Evolutionary conservation across 2,888 invertebrate species (phyloP).

Genomic region (Troides oblongomaculatus): DNA sequence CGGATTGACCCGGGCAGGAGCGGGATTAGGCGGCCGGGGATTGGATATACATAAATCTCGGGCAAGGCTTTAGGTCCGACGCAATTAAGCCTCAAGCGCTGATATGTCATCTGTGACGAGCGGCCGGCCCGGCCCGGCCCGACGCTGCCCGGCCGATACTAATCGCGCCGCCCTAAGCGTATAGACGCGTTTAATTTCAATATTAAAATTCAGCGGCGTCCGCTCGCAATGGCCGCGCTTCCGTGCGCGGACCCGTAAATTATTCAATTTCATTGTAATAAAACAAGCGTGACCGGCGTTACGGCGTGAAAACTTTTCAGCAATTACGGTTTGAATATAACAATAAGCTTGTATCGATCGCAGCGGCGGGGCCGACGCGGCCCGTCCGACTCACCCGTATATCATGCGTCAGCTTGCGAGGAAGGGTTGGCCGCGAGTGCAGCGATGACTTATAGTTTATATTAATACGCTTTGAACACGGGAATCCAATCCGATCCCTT

Average conservation of each 20-base stretch:
- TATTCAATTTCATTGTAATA: conserved; percentile 80
- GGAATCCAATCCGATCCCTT: conserved; percentile 62
- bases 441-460: conserved; percentile 73
- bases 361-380: conserved; percentile 48
- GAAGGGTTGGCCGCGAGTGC: conserved; percentile 70
- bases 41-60: conserved; percentile 79
- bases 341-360: conserved; percentile 72
- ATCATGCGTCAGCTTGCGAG: conserved; percentile 74
- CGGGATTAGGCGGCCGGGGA: conserved; percentile 76
- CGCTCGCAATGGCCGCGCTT: conserved; percentile 65
- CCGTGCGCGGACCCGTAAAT: conserved; percentile 72
- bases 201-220: conserved; percentile 76
- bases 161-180: conserved; percentile 53
- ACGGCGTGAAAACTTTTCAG: conserved; percentile 79
- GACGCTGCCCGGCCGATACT: conserved; percentile 45
- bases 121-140: conserved; percentile 38
- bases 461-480: conserved; percentile 68
- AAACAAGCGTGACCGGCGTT: conserved; percentile 77
- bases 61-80: conserved; percentile 72
- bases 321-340: conserved; percentile 77
- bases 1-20: conserved; percentile 76
- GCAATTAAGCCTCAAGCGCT: conserved; percentile 73
- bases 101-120: conserved; percentile 76
- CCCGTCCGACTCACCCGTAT: conserved; percentile 58
- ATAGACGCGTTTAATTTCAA: conserved; percentile 63